These are phyloP conservation scores for Volucella zonaria DNA, from an alignment of 2,888 invertebrate genomes.

Conservation along the genomic window DNA sequence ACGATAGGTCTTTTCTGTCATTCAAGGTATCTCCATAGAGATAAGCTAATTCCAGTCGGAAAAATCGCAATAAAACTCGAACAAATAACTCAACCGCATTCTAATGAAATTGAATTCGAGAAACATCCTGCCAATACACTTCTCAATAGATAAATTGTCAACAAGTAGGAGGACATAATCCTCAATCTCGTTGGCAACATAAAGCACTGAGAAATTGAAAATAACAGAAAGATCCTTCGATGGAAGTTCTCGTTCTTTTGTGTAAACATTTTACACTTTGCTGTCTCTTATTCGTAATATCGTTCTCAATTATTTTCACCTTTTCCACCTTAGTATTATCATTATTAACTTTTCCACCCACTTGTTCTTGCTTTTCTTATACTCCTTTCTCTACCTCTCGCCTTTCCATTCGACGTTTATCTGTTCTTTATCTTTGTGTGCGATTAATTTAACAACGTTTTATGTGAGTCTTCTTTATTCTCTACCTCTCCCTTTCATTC, in stretches of 20 bases:
- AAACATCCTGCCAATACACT: background rate
- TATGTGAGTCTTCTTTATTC: conserved; percentile 4
- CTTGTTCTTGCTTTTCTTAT: background rate
- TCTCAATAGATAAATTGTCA: conserved; percentile 37
- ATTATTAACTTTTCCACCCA: conserved; percentile 50
- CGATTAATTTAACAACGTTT: conserved; percentile 59
- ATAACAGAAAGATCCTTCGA: conserved; percentile 11
- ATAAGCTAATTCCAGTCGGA: conserved; percentile 49
- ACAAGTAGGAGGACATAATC: conserved; percentile 26
- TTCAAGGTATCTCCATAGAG: conserved; percentile 55
- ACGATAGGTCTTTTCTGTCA: too few relatives aligned
- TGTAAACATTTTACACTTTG: conserved; percentile 30
- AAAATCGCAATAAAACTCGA: conserved; percentile 35
- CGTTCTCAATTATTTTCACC: conserved; percentile 68
- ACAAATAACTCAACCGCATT: background rate
- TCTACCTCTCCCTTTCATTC: background rate
- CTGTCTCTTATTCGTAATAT: conserved; percentile 41
- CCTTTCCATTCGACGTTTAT: conserved; percentile 17
- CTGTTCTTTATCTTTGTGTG: conserved; percentile 46
- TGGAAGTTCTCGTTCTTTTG: conserved; percentile 20
- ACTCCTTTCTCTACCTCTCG: conserved; percentile 17
- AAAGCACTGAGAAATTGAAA: conserved; percentile 2
- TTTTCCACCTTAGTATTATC: conserved; percentile 55
- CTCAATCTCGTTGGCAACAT: conserved; percentile 33
- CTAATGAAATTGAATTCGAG: background rate